Evolutionary conservation across 2,888 invertebrate genomes (phyloP).

Genomic region (Tetranychus piercei): DNA sequence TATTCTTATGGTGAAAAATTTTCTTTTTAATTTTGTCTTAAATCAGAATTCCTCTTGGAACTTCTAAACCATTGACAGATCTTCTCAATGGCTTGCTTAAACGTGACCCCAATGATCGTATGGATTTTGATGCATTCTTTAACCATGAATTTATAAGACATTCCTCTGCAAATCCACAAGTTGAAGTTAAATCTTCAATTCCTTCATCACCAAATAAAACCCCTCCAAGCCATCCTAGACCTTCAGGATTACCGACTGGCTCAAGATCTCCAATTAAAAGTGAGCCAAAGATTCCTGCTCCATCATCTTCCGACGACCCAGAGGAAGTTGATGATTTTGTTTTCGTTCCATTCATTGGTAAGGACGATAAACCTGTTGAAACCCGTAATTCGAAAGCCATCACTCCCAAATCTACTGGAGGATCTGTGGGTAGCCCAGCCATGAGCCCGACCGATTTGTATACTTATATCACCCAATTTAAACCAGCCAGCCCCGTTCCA

Average conservation of each 20-base stretch:
- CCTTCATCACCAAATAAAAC: conserved; percentile 6
- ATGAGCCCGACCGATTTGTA: neutral
- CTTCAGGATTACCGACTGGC: too few relatives aligned
- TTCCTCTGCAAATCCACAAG: conserved; percentile 14
- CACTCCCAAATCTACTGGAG: neutral
- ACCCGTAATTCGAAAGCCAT: neutral
- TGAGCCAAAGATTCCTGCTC: conserved; percentile 24
- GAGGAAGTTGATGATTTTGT: conserved; percentile 15
- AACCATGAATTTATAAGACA: conserved; percentile 57
- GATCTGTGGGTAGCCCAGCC: neutral
- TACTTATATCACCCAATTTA: neutral
- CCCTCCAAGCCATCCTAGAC: too few relatives aligned
- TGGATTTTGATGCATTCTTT: conserved; percentile 87
- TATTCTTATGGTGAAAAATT: neutral
- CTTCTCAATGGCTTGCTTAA: conserved; percentile 62
- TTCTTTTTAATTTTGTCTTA: neutral
- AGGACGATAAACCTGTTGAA: neutral
- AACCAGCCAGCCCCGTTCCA: conserved; percentile 38
- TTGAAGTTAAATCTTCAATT: conserved; percentile 7
- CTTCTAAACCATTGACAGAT: conserved; percentile 70
- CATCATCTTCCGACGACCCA: conserved; percentile 9
- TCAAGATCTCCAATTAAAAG: neutral
- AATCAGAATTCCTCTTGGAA: conserved; percentile 75
- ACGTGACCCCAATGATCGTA: conserved; percentile 78
- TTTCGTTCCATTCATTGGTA: neutral